Evolutionary conservation across 2,113 vertebrate genomes (phyloP).

Genomic region (Terrapene triunguis): DNA sequence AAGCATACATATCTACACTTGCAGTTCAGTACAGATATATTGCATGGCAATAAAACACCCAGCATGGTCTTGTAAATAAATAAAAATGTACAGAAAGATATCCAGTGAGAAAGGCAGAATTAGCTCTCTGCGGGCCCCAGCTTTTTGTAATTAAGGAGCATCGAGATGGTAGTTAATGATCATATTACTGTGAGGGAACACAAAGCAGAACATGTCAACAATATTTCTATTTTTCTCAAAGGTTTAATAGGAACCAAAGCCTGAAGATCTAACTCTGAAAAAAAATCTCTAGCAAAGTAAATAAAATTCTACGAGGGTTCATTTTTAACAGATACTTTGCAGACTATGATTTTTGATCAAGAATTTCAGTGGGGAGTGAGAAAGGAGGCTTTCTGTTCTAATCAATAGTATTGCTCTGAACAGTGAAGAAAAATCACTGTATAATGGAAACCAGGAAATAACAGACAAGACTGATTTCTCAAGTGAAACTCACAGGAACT

Average conservation of each 20-base stretch:
- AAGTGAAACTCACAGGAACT: neutral
- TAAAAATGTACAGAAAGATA: neutral
- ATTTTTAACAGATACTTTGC: neutral
- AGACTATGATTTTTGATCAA: neutral
- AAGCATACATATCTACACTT: rapidly evolving
- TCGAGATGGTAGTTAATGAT: neutral
- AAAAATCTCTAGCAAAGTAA: neutral
- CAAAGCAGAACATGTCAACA: neutral
- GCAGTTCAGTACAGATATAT: neutral
- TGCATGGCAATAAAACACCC: neutral
- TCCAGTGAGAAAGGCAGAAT: neutral
- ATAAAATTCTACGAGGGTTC: neutral
- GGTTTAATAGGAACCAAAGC: neutral
- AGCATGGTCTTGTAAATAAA: neutral
- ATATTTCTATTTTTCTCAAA: neutral
- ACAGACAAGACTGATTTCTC: neutral
- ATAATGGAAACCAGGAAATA: neutral
- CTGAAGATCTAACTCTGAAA: neutral
- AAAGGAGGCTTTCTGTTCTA: neutral
- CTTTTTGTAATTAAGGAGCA: neutral
- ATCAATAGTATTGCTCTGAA: neutral
- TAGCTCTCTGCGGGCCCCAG: neutral
- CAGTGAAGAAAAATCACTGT: neutral
- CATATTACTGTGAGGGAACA: neutral
- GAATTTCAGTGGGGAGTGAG: rapidly evolving